A percentile compares a stretch with the other conserved stretches of the same genome.
Conservation (phyloP, 2,888 invertebrate species). For the Apeira syringaria region DNA sequence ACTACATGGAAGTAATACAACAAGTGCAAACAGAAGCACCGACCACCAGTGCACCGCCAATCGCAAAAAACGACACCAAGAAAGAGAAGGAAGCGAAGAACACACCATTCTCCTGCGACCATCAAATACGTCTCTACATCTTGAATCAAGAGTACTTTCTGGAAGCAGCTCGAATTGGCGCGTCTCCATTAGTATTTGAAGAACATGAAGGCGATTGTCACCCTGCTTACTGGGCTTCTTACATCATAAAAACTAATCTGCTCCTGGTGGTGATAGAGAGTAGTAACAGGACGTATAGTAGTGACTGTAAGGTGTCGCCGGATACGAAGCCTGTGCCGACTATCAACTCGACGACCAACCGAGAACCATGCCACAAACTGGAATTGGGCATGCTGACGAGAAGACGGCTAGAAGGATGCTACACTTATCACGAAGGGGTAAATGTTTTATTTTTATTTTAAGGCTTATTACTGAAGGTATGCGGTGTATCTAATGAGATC, state of each 20-base stretch:
- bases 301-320: slow-evolving; percentile 79
- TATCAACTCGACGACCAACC: slow-evolving; percentile 58
- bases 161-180: slow-evolving; percentile 44
- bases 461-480: no score
- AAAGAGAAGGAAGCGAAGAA: slow-evolving; percentile 67
- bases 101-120: slow-evolving; percentile 87
- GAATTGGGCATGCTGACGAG: slow-evolving; percentile 87
- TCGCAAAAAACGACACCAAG: slow-evolving; percentile 47
- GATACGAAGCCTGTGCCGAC: slow-evolving; percentile 81
- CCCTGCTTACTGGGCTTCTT: slow-evolving; percentile 86
- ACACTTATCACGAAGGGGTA: slow-evolving; percentile 89
- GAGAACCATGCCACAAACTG: slow-evolving; percentile 90
- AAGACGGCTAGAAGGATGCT: slow-evolving; percentile 89
- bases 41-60: slow-evolving; percentile 41
- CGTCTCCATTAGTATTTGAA: slow-evolving; percentile 53
- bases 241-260: slow-evolving; percentile 90
- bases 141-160: slow-evolving; percentile 84
- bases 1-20: slow-evolving; percentile 49
- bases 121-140: slow-evolving; percentile 87
- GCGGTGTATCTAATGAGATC: no score
- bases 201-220: slow-evolving; percentile 55
- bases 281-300: slow-evolving; percentile 39
- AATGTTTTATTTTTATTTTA: neutral
- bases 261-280: slow-evolving; percentile 88
- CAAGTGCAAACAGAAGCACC: slow-evolving; percentile 47